Base-by-base conservation (phyloP, 2,888 invertebrate species). In the Trachelus iudaicus region DNA sequence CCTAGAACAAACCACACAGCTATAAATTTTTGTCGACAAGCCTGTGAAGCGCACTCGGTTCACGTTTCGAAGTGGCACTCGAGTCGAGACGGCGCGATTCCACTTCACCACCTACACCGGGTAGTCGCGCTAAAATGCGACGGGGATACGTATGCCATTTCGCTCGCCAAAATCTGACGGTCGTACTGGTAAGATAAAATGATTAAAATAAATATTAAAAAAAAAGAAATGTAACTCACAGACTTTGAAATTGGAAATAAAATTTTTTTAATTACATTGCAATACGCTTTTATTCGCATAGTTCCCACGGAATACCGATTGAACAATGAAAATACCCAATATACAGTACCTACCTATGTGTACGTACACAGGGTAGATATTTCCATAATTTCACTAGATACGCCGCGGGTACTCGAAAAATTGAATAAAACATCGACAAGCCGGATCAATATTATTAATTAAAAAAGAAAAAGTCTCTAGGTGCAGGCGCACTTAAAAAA, bases 1-100 rank as follows among this genome's bases (percentile, higher is more conserved):
- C 34, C 74, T 74, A 34, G 74, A 74, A 37, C 74, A 37, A 37
- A 37, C 74, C 74, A 37, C 74, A 35, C 74, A 30, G 35, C 37
- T 74, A 74, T 74, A 74, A 74, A 74, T 74, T 74, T 74, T 74
- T 74, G 37, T 74, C 74, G 74, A 74, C 74, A 74, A 74, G 74
- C 34, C 74, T 37, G 74, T 35, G 34, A 34, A 74, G 74, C 34
- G 74, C 74, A 35, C 74, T 74, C 35, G 74, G 74, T 34, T 74
- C 30, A 30, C 74, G 34, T 35, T 37, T 31, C 35, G n/a, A 30
- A 37, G 74, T 37, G 74, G 34, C 74, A 74, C 74, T 74, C 35
- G 35, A 74, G 74, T 37, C 34, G 74, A 74, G 34, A n/a, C 74
- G 71, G 23, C 13, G 37, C 74, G 71, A 71, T 34, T 71, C 35